Conservation (phyloP, 2,797 vertebrate species). For the Acrocephalus scirpaceus region DNA sequence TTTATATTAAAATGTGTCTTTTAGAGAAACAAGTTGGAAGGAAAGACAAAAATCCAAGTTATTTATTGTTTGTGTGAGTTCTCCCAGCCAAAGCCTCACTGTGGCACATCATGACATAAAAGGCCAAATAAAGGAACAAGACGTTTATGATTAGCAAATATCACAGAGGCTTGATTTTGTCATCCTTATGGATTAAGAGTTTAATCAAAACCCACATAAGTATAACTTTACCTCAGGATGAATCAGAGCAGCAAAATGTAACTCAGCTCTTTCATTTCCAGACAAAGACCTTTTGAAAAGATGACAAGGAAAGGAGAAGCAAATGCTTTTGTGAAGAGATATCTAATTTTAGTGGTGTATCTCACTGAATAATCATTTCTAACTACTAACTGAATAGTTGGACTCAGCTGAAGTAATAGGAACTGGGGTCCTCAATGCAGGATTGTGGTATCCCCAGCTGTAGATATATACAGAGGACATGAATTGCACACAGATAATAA, state of each 20-base stretch:
- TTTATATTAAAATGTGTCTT: background rate
- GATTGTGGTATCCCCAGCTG: background rate
- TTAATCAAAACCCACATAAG: background rate
- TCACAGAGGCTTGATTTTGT: background rate
- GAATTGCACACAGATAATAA: background rate
- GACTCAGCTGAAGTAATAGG: background rate
- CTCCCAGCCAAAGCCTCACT: background rate
- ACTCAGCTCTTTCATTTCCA: background rate
- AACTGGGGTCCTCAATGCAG: background rate
- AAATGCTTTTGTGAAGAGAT: background rate
- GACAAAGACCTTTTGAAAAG: constrained; percentile 7
- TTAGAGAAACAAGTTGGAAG: background rate
- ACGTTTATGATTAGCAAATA: background rate
- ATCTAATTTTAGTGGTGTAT: constrained; percentile 13
- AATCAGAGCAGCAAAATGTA: constrained; percentile 11
- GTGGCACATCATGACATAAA: background rate
- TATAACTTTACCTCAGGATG: background rate
- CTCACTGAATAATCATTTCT: background rate
- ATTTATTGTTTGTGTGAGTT: background rate
- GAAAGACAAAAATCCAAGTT: background rate
- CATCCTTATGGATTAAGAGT: background rate
- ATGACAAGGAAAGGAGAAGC: background rate
- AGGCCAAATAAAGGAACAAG: background rate
- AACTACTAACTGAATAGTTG: background rate
- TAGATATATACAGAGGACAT: background rate